Evolutionary conservation across 2,797 vertebrate genomes (phyloP).

Genomic region (Acomys russatus): DNA sequence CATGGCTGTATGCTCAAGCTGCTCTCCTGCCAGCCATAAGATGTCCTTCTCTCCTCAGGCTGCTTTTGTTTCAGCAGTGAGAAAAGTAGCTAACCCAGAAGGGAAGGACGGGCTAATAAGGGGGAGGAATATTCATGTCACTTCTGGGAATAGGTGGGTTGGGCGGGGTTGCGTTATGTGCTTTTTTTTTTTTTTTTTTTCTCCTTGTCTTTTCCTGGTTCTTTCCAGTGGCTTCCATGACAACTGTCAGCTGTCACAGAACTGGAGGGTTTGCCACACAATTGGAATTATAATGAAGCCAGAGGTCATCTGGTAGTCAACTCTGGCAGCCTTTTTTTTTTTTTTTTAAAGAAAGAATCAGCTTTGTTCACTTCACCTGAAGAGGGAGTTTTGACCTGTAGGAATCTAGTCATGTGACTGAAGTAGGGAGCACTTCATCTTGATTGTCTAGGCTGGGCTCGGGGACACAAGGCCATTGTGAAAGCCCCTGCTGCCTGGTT

Average conservation of each 20-base stretch:
- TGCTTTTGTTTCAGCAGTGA: not conserved
- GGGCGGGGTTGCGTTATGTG: not conserved
- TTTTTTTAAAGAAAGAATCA: not conserved
- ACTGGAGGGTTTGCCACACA: not conserved
- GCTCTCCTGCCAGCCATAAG: not conserved
- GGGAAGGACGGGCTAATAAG: not conserved
- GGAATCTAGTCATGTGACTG: not conserved
- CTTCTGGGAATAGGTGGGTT: not conserved
- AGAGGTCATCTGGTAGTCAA: not conserved
- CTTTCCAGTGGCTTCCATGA: not conserved
- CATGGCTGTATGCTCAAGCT: not conserved
- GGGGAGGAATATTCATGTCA: not conserved
- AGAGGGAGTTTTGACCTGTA: not conserved
- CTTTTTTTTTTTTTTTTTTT: not conserved
- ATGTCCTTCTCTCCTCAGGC: not conserved
- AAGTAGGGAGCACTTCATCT: not conserved
- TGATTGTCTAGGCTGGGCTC: not conserved
- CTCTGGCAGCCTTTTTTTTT: not conserved
- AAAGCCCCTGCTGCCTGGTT: not conserved
- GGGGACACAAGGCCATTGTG: not conserved
- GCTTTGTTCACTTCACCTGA: not conserved
- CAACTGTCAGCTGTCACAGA: not conserved
- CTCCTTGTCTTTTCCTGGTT: not conserved
- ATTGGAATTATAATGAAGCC: not conserved
- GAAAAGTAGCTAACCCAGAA: not conserved